Evolutionary conservation across 2,888 invertebrate species (phyloP).

Genomic region (Oconnorella tubifera): DNA sequence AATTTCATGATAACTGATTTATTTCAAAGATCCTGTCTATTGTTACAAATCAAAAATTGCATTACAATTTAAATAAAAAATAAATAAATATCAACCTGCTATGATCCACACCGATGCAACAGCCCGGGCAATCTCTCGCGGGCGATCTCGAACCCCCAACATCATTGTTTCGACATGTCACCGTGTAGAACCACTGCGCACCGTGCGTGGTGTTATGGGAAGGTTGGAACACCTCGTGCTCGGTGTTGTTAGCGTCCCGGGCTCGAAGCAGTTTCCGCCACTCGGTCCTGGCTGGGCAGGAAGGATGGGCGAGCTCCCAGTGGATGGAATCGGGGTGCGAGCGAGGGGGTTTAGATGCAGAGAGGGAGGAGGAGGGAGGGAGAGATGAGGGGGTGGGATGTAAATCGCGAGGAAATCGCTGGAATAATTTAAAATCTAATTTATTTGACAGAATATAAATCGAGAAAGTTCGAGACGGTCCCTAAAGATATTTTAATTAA

Average conservation of each 20-base stretch:
- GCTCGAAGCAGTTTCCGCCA: not conserved
- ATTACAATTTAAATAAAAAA: not conserved
- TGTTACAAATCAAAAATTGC: too few species aligned
- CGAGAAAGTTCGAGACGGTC: too few species aligned
- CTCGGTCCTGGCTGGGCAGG: conserved; percentile 3
- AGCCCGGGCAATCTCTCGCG: conserved; percentile 1
- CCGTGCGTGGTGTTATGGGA: not conserved
- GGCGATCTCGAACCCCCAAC: not conserved
- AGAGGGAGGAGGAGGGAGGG: not conserved
- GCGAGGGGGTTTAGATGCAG: not conserved
- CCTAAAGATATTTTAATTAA: too few species aligned
- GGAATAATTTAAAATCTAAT: too few species aligned
- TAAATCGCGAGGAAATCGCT: too few species aligned
- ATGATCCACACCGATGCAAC: conserved; percentile 4
- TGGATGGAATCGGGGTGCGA: too few species aligned
- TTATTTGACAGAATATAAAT: too few species aligned
- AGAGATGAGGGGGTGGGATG: too few species aligned
- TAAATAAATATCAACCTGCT: not conserved
- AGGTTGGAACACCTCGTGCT: conserved; percentile 1
- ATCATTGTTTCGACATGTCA: not conserved
- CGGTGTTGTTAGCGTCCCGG: conserved; percentile 5
- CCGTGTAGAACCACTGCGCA: conserved; percentile 8
- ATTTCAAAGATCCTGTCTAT: too few species aligned
- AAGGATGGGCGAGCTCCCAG: conserved; percentile 4
- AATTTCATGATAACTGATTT: too few species aligned